These are phyloP conservation scores for Cryptocephalus primarius DNA, from an alignment of 2,888 invertebrate genomes.

Conservation along the genomic window DNA sequence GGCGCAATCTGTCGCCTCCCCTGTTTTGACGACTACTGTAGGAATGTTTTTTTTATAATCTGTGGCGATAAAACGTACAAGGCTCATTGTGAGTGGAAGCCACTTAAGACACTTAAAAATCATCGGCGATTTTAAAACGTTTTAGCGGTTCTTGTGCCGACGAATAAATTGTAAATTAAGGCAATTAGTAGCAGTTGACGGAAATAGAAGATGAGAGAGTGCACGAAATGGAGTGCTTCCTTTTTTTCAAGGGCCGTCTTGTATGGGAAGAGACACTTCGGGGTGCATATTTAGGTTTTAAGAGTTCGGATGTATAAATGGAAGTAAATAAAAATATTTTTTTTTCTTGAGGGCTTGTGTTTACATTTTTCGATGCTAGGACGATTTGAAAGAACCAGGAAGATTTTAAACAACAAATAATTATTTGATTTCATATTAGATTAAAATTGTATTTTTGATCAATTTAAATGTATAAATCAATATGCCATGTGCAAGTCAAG, in stretches of 20 bases:
- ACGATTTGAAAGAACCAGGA: no score
- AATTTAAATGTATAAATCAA: no score
- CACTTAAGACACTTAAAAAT: constrained; percentile 10
- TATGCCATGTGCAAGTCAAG: no score
- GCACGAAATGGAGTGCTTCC: no score
- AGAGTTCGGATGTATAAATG: no score
- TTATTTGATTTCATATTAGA: no score
- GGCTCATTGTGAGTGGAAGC: neutral
- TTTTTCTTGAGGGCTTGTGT: no score
- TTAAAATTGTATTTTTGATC: no score
- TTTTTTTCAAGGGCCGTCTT: neutral
- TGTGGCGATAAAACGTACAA: constrained; percentile 4
- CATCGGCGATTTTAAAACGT: constrained; percentile 1
- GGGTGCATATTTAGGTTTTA: neutral
- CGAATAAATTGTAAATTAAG: constrained; percentile 5
- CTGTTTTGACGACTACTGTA: constrained; percentile 23
- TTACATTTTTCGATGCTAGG: no score
- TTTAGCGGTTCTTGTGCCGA: neutral
- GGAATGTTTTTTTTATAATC: constrained; percentile 17
- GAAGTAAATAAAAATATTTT: no score
- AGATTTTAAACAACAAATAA: no score
- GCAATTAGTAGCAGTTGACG: constrained; percentile 11
- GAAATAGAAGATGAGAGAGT: constrained; percentile 6
- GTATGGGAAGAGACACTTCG: neutral
- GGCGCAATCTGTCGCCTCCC: constrained; percentile 9